phyloP scores from a whole-genome alignment of 2,888 invertebrate genomes.

The Volucella inanis region DNA sequence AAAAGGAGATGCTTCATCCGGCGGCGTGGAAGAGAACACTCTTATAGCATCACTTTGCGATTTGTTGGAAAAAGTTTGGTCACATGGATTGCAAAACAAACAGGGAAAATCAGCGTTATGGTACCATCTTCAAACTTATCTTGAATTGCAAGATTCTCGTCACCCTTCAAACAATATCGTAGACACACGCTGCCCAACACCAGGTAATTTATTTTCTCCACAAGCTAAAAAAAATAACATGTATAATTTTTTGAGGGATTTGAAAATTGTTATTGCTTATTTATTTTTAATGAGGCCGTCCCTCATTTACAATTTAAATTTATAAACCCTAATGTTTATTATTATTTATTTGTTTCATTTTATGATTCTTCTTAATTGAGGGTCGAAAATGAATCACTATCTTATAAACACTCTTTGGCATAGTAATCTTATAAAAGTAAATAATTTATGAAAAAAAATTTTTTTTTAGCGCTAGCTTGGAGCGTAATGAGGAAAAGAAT shows the following conservation, averaged over 20 bases:
- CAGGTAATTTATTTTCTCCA: slow-evolving; percentile 81
- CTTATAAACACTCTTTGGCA: too few species aligned
- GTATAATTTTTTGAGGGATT: too few species aligned
- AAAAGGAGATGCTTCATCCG: slow-evolving; percentile 88
- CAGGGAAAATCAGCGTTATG: slow-evolving; percentile 98
- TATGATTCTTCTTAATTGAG: too few species aligned
- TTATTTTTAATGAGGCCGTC: too few species aligned
- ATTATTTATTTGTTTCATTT: too few species aligned
- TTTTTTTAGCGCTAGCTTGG: slow-evolving; percentile 92
- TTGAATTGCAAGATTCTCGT: slow-evolving; percentile 90
- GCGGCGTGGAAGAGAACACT: slow-evolving; percentile 97
- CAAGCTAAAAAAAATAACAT: too few species aligned
- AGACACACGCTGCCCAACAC: slow-evolving; percentile 85
- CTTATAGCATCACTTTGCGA: slow-evolving; percentile 99
- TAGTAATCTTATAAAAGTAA: too few species aligned
- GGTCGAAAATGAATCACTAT: too few species aligned
- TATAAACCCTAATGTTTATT: too few species aligned
- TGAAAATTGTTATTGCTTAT: too few species aligned
- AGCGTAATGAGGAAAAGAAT: slow-evolving; percentile 95
- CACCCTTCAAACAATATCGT: slow-evolving; percentile 81
- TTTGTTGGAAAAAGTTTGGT: slow-evolving; percentile 98
- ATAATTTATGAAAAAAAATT: slow-evolving; percentile 1
- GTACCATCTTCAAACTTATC: slow-evolving; percentile 96
- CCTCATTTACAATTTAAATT: too few species aligned
- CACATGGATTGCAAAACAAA: slow-evolving; percentile 97